Percentiles rank a stretch among this genome's conserved stretches.
phyloP scores from a whole-genome alignment of 2,888 invertebrate genomes.

The Peribatodes rhomboidaria region DNA sequence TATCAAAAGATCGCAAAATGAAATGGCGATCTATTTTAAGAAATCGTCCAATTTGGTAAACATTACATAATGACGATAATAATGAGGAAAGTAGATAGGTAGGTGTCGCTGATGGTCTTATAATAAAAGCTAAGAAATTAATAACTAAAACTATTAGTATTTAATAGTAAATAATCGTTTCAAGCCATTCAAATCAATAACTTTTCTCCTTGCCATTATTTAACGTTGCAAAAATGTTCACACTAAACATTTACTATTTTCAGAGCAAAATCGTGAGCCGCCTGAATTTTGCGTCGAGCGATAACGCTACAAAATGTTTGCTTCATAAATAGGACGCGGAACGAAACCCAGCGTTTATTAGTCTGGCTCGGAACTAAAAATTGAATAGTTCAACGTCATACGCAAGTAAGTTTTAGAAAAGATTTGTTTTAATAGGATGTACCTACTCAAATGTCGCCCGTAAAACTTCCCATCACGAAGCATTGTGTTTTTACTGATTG shows the following conservation, averaged over 20 bases:
- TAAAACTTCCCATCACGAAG: neutral
- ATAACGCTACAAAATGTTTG: conserved; percentile 36
- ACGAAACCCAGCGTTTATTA: conserved; percentile 39
- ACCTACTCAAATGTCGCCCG: neutral
- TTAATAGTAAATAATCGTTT: too few relatives aligned
- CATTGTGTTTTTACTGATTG: neutral
- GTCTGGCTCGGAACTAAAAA: conserved; percentile 38
- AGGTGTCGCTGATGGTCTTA: too few relatives aligned
- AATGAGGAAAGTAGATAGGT: too few relatives aligned
- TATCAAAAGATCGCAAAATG: too few relatives aligned
- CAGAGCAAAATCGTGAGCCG: neutral
- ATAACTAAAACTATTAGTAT: too few relatives aligned
- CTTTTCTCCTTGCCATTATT: too few relatives aligned
- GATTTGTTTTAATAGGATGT: conserved; percentile 10
- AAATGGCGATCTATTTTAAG: too few relatives aligned
- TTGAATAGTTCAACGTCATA: conserved; percentile 33
- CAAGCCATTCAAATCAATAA: too few relatives aligned
- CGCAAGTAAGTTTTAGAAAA: conserved; percentile 12
- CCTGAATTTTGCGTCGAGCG: conserved; percentile 12
- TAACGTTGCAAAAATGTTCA: too few relatives aligned
- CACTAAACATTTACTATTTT: neutral
- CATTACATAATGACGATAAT: too few relatives aligned
- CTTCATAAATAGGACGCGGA: conserved; percentile 33
- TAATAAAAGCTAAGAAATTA: too few relatives aligned
- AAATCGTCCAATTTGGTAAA: too few relatives aligned